Evolutionary conservation across 1,140 invertebrate species (phyloP), one percentile per base, ranked within the genome.

Genomic region (Dryas iulia): DNA sequence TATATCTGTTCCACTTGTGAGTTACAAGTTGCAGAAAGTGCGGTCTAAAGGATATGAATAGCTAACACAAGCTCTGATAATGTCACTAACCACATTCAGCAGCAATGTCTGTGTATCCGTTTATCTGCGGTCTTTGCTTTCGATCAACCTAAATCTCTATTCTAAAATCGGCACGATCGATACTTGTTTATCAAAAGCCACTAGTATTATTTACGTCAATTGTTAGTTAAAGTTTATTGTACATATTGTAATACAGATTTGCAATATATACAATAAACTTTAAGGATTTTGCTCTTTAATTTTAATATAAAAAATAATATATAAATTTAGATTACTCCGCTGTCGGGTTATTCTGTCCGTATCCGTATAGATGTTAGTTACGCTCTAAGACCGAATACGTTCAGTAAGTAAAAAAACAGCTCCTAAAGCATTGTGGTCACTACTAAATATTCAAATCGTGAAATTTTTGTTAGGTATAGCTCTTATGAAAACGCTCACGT

Each of bases 81-180:
- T 69, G 60, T 59, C 67, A 35, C 60, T 53, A 66, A 70, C 69
- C 63, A 67, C 59, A 73, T 59, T 66, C 14, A 59, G 52, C 28
- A 53, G 31, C 39, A 35, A 59, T 59, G 33, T 28, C 18, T 57
- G 33, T 33, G 61, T 47, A 30, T 24, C 30, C 60, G 47, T 67
- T 70, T 70, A 60, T 64, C 63, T 64, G 59, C 47, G 33, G 53
- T 57, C 14, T 56, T 63, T 69, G 66, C 59, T 52, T 69, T 66
- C 69, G 53, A 66, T 69, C 66, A 60, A 69, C 58, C 53, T 64
- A 69, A 69, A 73, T 73, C 71, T 69, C 66, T 18, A 30, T 73
- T 72, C 70, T 69, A 61, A 69, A 69, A 73, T 31, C 52, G 65
- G 60, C 54, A 52, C 65, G 70, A 68, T 72, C 60, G 61, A 59